These are phyloP conservation scores for Blera fallax DNA, from an alignment of 2,888 invertebrate genomes.

Conservation along the genomic window DNA sequence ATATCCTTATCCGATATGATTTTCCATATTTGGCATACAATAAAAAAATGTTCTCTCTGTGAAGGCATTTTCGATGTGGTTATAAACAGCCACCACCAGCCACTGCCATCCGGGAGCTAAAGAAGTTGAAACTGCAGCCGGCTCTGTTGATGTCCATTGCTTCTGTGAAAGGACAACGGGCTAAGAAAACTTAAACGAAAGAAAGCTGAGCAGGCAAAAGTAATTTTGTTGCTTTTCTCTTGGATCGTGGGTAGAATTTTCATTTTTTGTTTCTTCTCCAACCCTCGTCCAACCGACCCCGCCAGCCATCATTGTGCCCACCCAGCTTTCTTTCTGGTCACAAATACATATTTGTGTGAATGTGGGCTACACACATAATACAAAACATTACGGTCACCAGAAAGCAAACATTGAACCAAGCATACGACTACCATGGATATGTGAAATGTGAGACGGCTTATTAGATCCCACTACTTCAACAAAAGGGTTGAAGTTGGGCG, in stretches of 20 bases:
- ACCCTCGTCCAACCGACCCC: too few relatives aligned
- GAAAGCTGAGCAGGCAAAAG: constrained; percentile 75
- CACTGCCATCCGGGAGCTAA: not conserved
- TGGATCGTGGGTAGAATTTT: constrained; percentile 66
- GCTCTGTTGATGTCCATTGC: constrained; percentile 35
- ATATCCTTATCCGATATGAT: constrained; percentile 50
- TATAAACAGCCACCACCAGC: constrained; percentile 39
- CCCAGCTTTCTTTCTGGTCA: not conserved
- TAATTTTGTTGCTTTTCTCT: constrained; percentile 77
- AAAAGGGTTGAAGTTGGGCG: constrained; percentile 22
- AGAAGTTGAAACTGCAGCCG: constrained; percentile 46
- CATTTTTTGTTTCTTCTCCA: constrained; percentile 20
- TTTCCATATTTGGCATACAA: constrained; percentile 44
- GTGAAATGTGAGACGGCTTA: constrained; percentile 49
- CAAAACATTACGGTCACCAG: constrained; percentile 53
- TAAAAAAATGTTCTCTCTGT: constrained; percentile 23
- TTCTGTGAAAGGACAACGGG: constrained; percentile 37
- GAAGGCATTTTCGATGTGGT: constrained; percentile 60
- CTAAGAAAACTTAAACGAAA: constrained; percentile 71
- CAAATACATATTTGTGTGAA: constrained; percentile 6
- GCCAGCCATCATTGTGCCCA: too few relatives aligned
- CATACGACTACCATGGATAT: constrained; percentile 30
- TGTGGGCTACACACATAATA: constrained; percentile 22
- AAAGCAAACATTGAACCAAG: constrained; percentile 43
- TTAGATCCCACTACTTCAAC: constrained; percentile 17